Conservation (phyloP, 1,140 invertebrate species). For the Alviniconcha marisindica region DNA sequence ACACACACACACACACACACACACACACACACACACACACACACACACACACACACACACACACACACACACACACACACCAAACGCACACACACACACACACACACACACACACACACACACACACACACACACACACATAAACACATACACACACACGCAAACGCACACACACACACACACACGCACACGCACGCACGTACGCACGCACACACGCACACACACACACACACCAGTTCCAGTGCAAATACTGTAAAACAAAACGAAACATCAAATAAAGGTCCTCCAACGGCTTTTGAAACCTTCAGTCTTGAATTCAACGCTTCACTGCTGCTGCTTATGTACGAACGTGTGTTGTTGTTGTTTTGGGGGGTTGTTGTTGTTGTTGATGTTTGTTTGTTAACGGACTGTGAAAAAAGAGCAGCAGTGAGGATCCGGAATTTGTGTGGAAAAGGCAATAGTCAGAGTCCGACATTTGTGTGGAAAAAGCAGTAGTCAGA, state of each 20-base stretch:
- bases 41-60: not conserved
- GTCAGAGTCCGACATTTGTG: not conserved
- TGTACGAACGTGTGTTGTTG: not conserved
- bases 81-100: not conserved
- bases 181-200: slow-evolving; percentile 3
- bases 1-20: not conserved
- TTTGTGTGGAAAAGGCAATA: too few species aligned
- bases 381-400: too few species aligned
- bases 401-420: too few species aligned
- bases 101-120: not conserved
- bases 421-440: not conserved
- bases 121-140: not conserved
- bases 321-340: not conserved
- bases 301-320: not conserved
- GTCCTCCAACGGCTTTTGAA: not conserved
- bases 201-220: not conserved
- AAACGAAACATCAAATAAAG: not conserved
- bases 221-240: not conserved
- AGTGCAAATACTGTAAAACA: not conserved
- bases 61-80: not conserved
- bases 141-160: not conserved
- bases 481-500: not conserved
- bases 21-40: not conserved
- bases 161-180: slow-evolving; percentile 7
- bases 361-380: too few species aligned